Evolutionary conservation across 2,888 invertebrate genomes (phyloP), one percentile per base, ranked within the genome.

Genomic region (Xestia rhomboidea): DNA sequence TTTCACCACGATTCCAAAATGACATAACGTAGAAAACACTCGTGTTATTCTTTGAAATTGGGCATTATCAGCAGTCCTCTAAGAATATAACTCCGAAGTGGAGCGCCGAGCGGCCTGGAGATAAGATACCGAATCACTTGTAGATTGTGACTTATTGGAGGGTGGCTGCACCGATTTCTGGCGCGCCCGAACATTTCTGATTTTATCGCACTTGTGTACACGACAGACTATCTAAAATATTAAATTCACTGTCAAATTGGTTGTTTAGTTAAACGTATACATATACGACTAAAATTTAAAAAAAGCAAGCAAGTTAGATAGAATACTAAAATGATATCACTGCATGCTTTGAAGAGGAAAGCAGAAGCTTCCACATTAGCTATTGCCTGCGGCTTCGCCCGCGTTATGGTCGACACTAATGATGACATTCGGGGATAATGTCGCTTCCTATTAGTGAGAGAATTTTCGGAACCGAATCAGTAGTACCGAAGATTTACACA

Each of bases 101-200:
- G 79, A 76, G 46, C 79, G 77, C 82, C 41, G 79, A 76, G 46
- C 79, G 83, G 68, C n/a, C 83, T n/a, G 15, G 1, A 27, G 79
- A 80, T 80, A 83, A 80, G 79, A 80, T 80, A 80, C 49, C 57
- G 57, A 80, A 83, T 83, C 79, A 63, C 44, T 77, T 64, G 49
- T 46, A 68, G 83, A 83, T 80, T 69, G 57, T 8, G 57, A 21
- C 18, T 38, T 77, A 68, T 83, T 51, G 62, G 67, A 49, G 62
- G 83, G 83, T 54, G 57, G 27, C 34, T 41, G 83, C 24, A 49
- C 63, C 57, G 11, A 44, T 83, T 68, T 46, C 8, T 54, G 77
- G 77, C 30, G 0, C 13, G 21, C 27, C 5, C 13, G 46, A 1
- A 30, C 0, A 13, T 63, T n/a, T 49, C 2, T 18, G 27, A 46